phyloP scores from a whole-genome alignment of 2,113 vertebrate species.

The Sapajus apella region DNA sequence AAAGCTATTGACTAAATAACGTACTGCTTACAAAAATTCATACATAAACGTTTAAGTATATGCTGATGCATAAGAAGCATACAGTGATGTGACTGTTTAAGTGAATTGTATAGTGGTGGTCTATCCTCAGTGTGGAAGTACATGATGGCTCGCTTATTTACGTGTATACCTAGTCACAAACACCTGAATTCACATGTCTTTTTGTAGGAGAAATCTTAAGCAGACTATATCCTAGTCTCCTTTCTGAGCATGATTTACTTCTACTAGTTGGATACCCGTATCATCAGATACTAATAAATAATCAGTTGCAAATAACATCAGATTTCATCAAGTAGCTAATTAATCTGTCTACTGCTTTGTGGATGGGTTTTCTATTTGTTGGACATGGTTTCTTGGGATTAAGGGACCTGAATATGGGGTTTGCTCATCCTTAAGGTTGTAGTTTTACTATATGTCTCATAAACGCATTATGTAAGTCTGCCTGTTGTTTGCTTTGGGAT shows the following conservation, averaged over 20 bases:
- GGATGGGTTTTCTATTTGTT: slow-evolving; percentile 2
- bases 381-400: background rate
- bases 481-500: background rate
- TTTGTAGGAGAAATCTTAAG: background rate
- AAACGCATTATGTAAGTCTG: background rate
- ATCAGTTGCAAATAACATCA: background rate
- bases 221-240: background rate
- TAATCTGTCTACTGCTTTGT: background rate
- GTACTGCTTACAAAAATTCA: background rate
- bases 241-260: background rate
- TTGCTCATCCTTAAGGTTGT: background rate
- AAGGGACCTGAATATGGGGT: background rate
- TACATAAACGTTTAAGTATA: background rate
- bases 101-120: background rate
- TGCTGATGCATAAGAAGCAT: background rate
- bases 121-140: background rate
- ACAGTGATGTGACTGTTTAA: background rate
- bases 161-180: background rate
- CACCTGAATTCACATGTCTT: background rate
- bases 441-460: background rate
- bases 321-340: background rate
- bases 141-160: background rate
- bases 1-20: background rate
- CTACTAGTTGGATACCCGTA: background rate
- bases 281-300: background rate